Evolutionary conservation across 1,140 invertebrate genomes (phyloP).

Genomic region (Muscidifurax raptorellus): DNA sequence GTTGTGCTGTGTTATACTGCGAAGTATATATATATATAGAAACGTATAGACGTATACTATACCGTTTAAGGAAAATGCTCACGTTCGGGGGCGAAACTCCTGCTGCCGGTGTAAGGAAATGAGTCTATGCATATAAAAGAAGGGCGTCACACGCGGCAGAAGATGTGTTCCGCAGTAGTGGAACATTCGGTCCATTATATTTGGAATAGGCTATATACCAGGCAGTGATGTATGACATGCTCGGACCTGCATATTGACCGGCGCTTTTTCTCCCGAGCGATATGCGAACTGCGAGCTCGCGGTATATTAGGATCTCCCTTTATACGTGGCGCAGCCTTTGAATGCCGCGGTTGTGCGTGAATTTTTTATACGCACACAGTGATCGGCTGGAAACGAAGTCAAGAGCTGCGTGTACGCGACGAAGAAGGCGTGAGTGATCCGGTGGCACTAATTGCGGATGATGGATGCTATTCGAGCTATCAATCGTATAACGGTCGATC

Average conservation of each 20-base stretch:
- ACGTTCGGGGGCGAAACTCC: conserved; percentile 29
- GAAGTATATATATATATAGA: too few species aligned
- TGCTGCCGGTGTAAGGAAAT: conserved; percentile 66
- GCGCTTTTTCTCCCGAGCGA: conserved; percentile 3
- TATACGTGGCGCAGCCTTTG: background rate
- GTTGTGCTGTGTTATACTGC: background rate
- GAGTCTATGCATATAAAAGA: conserved; percentile 74
- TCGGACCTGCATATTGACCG: conserved; percentile 57
- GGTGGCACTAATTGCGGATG: background rate
- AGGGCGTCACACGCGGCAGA: conserved; percentile 44
- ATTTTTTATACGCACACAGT: too few species aligned
- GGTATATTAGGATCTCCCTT: too few species aligned
- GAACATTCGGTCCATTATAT: conserved; percentile 64
- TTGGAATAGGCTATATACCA: conserved; percentile 58
- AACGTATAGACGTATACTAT: too few species aligned
- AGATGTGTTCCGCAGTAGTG: conserved; percentile 54
- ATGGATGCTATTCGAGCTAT: background rate
- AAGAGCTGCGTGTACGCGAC: too few species aligned
- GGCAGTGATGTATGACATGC: conserved; percentile 69
- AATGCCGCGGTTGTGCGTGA: background rate
- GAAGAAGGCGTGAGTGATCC: background rate
- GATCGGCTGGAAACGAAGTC: too few species aligned
- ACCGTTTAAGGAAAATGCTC: conserved; percentile 42
- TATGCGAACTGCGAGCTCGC: background rate
- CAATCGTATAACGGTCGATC: too few species aligned